A percentile compares a stretch with the other conserved stretches of the same genome.
Conservation (phyloP, 2,797 vertebrate genomes). For the Peromyscus eremicus region DNA sequence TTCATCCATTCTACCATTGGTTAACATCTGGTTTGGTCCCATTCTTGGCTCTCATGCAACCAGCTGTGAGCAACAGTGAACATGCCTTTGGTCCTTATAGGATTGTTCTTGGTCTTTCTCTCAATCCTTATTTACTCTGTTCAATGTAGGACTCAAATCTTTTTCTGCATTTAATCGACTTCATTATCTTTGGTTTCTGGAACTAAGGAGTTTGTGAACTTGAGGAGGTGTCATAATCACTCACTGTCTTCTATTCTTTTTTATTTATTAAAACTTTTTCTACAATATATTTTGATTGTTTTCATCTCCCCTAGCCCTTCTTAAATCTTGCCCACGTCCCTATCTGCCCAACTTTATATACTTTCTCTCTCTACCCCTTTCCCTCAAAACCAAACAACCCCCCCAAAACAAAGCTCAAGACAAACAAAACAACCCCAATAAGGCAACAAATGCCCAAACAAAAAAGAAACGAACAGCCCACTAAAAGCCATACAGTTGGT, state of each 20-base stretch:
- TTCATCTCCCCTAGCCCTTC: neutral
- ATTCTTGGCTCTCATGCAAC: accelerated
- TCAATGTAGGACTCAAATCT: neutral
- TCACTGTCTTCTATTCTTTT: neutral
- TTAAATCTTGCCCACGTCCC: neutral
- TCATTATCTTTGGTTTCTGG: neutral
- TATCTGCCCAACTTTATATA: neutral
- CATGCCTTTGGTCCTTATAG: accelerated
- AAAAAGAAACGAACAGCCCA: neutral
- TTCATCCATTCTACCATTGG: accelerated
- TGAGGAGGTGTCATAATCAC: neutral
- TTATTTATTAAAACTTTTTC: neutral
- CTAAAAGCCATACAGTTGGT: neutral
- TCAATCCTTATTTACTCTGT: neutral
- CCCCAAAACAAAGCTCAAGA: neutral
- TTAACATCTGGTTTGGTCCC: no score
- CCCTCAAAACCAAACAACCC: neutral
- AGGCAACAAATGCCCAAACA: neutral
- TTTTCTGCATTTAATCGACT: neutral
- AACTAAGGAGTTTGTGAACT: neutral
- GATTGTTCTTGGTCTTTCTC: neutral
- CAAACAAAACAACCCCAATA: neutral
- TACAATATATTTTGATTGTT: neutral
- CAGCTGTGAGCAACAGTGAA: accelerated
- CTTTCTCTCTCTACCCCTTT: neutral